Evolutionary conservation across 2,797 vertebrate species (phyloP), one percentile per base, ranked within the genome.

Genomic region (Glossophaga mutica): DNA sequence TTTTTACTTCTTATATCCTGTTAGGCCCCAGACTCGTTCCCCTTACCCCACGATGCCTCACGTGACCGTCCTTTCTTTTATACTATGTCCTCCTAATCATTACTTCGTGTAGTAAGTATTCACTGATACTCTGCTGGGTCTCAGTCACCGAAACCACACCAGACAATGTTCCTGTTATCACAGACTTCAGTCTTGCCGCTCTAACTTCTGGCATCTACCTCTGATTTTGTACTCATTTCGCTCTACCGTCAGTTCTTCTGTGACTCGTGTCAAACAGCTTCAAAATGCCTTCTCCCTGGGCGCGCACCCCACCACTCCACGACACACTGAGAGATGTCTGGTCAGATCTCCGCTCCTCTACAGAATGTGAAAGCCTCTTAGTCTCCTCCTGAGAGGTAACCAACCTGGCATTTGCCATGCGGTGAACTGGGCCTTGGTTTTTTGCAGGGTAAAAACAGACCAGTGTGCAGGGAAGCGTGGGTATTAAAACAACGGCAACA

Each of bases 241-340:
- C 26, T 52, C 12, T 67, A 42, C 1, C 0, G 0, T 29, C 65
- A 39, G 37, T 57, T 74, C 15, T 32, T 52, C 12, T 37, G 67
- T 39, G 8, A 34, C 37, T 74, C 26, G 9, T 7, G 18, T 52
- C 34, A 39, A 37, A 29, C n/a, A 70, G 37, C 32, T 67, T 83
- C 32, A 59, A 50, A 79, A 22, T 3, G 6, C 48, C 55, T 77
- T 42, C 22, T 76, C 48, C 34, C 79, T 7, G 5, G 32, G 18
- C 0, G 5, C n/a, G 11, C 8, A 21, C 29, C 21, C 3, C 4
- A 29, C 34, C 2, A 32, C 32, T 62, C 10, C 32, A 8, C 55
- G 62, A 55, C 10, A 73, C 6, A 68, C 15, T 26, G 29, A 37
- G 42, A 3, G 8, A 18, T 84, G 0, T 32, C 68, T 44, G 24